phyloP scores from a whole-genome alignment of 2,113 vertebrate species.

The Thomomys bottae region DNA sequence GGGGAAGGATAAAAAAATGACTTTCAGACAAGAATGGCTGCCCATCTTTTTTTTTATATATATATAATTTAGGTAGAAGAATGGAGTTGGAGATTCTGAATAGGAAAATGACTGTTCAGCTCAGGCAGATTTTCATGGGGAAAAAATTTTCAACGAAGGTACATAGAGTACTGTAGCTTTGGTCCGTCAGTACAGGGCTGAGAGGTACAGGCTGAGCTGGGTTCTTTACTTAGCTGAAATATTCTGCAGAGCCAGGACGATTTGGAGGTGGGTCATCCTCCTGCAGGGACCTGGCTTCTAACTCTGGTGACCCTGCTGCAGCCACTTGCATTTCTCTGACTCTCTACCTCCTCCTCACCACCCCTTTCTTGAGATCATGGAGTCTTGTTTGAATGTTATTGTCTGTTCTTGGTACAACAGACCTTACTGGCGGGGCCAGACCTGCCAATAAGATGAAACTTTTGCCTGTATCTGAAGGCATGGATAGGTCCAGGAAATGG shows the following conservation, averaged over 20 bases:
- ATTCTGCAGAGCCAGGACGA: not conserved
- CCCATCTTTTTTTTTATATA: slow-evolving; percentile 31
- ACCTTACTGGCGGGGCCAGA: not conserved
- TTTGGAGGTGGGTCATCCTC: not conserved
- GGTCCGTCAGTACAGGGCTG: not conserved
- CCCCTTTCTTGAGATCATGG: not conserved
- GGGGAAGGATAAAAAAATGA: slow-evolving; percentile 28
- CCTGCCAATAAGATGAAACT: too few relatives aligned
- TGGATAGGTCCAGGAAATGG: not conserved
- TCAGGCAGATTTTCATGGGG: not conserved
- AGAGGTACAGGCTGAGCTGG: not conserved
- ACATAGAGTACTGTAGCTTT: not conserved
- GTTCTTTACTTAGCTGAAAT: not conserved
- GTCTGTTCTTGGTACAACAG: not conserved
- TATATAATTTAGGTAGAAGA: slow-evolving; percentile 19
- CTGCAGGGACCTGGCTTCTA: not conserved
- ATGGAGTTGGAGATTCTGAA: not conserved
- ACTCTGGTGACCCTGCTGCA: not conserved
- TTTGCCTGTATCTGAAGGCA: not conserved
- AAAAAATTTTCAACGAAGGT: not conserved
- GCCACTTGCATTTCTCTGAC: too few relatives aligned
- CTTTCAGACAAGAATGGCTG: slow-evolving; percentile 16
- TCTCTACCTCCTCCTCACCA: not conserved
- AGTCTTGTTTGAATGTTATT: not conserved
- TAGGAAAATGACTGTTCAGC: not conserved